Conservation (phyloP, 1,140 invertebrate genomes). For the Homalodisca vitripennis region DNA sequence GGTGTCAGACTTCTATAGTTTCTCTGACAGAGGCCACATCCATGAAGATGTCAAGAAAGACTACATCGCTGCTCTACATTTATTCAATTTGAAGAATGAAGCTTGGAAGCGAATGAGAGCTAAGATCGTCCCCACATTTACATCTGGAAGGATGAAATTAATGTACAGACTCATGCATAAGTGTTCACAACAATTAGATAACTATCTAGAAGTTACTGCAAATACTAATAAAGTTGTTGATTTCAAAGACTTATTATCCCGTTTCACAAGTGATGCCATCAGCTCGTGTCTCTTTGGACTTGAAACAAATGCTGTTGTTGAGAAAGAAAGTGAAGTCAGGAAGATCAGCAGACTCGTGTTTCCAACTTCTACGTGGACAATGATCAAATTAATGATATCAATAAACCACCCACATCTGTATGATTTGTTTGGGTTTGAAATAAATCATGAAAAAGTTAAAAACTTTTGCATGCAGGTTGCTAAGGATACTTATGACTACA, state of each 20-base stretch:
- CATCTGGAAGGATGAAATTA: slow-evolving; percentile 58
- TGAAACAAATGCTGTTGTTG: slow-evolving; percentile 47
- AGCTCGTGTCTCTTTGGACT: slow-evolving; percentile 49
- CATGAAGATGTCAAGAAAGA: slow-evolving; percentile 44
- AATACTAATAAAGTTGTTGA: slow-evolving; percentile 7
- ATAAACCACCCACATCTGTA: slow-evolving; percentile 8
- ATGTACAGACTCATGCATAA: slow-evolving; percentile 55
- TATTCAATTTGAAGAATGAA: slow-evolving; percentile 52
- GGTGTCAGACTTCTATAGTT: slow-evolving; percentile 55
- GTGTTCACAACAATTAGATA: slow-evolving; percentile 39
- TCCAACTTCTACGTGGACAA: neutral
- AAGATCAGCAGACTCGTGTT: slow-evolving; percentile 34
- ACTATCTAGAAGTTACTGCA: slow-evolving; percentile 18
- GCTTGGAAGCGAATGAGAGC: slow-evolving; percentile 58
- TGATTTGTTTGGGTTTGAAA: slow-evolving; percentile 6
- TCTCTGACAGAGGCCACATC: slow-evolving; percentile 52
- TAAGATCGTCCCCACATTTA: slow-evolving; percentile 61
- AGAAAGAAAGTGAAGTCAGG: slow-evolving; percentile 45
- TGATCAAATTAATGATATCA: slow-evolving; percentile 4
- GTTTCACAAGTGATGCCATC: slow-evolving; percentile 49
- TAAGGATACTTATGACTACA: slow-evolving; percentile 53
- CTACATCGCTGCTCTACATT: slow-evolving; percentile 52
- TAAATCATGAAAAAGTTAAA: neutral
- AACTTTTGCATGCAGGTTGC: slow-evolving; percentile 53
- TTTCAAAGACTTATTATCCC: slow-evolving; percentile 19